Evolutionary conservation across 2,113 vertebrate species (phyloP), one percentile per base, ranked within the genome.

Genomic region (Pseudonaja textilis): DNA sequence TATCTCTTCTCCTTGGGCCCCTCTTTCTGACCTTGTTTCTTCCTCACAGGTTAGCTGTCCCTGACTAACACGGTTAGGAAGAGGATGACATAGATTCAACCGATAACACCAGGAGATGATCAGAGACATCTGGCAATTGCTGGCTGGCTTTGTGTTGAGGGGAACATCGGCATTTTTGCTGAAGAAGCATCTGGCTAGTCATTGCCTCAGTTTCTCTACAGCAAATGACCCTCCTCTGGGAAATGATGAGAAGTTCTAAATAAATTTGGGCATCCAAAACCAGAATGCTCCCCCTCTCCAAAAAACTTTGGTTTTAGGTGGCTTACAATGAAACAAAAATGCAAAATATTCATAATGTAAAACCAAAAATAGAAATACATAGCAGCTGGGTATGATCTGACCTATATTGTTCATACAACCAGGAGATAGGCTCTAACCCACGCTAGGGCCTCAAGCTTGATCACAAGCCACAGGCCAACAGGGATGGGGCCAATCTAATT

Each of bases 1-100:
- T 85, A n/a, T 52, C n/a, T 61, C n/a, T 20, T 26, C 52, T 88
- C 54, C 34, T 56, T 7, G 29, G 14, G 87, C 20, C 69, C 64
- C 92, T 92, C 92, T 88, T 93, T 86, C 74, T 93, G 69, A 85
- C 90, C 90, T 87, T 93, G 61, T 61, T 55, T 91, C 8, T 93
- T 59, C 1, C 52, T 91, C 90, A 54, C 87, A 89, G 87, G 69
- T 93, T 93, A 88, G 61, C 92, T 93, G 69, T 93, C 59, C 69
- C 69, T 91, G 93, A 56, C 69, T 89, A 89, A 85, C 93, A 91
- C 12, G 85, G 90, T 9, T 91, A 23, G 20, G 29, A 45, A 85
- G 61, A 42, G 34, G 14, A 85, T 89, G 90, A 91, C 55, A 55
- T 91, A 74, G 55, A 59, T 61, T 6, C 87, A 20, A 52, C 56